Evolutionary conservation across 1,140 invertebrate species (phyloP).

Genomic region (Andricus grossulariae): DNA sequence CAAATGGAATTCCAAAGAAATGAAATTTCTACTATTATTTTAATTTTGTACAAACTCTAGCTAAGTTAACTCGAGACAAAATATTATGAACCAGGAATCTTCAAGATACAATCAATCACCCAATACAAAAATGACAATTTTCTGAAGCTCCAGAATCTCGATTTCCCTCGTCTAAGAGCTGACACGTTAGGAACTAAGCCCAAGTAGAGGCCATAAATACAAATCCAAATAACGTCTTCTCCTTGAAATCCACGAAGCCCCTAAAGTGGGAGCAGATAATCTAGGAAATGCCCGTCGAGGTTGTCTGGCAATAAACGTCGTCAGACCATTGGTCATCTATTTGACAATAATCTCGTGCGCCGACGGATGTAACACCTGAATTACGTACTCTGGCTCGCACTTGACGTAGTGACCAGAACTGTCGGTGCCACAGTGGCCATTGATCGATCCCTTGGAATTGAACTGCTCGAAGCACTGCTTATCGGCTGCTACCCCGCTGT

Average conservation of each 20-base stretch:
- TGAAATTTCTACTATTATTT: too few species aligned
- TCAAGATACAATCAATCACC: too few species aligned
- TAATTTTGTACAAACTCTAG: too few species aligned
- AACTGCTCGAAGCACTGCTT: slow-evolving; percentile 94
- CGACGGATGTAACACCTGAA: slow-evolving; percentile 15
- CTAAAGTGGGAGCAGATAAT: slow-evolving; percentile 11
- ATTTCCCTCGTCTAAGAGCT: not conserved
- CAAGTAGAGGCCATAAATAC: too few species aligned
- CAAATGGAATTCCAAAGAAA: too few species aligned
- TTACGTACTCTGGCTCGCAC: slow-evolving; percentile 90
- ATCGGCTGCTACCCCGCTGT: slow-evolving; percentile 85
- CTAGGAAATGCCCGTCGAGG: slow-evolving; percentile 12
- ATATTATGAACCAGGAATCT: too few species aligned
- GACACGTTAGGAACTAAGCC: too few species aligned
- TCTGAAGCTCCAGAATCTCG: not conserved
- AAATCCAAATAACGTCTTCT: too few species aligned
- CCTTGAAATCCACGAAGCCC: not conserved
- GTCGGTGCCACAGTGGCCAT: slow-evolving; percentile 94
- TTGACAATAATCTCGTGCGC: slow-evolving; percentile 3
- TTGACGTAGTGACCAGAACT: slow-evolving; percentile 86
- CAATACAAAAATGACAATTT: not conserved
- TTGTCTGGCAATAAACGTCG: not conserved
- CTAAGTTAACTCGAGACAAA: too few species aligned
- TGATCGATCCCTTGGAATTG: slow-evolving; percentile 94
- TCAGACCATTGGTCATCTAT: slow-evolving; percentile 17